Base-by-base conservation (phyloP, 2,888 invertebrate genomes). In the Drosophila meridionalis region DNA sequence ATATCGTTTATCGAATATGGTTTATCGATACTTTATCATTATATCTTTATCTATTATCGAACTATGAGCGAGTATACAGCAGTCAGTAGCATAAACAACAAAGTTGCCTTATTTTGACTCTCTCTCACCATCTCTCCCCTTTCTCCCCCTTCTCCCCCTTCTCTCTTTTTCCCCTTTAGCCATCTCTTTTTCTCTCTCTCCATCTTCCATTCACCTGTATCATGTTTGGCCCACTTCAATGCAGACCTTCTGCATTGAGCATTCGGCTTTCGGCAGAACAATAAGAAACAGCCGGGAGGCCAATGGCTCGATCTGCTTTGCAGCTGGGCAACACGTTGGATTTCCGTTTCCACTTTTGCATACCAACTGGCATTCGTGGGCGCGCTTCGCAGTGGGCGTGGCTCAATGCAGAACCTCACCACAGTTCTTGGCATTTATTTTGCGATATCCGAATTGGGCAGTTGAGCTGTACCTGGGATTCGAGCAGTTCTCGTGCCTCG, bases 321-420 rank as follows among this genome's bases (percentile, higher is more conserved):
- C 20, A 42, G 30, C 56, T 48, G 72, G 77, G 83, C 87, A 75
- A 87, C 83, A 86, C 76, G 70, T 74, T 83, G 79, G 61, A 69
- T 83, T 76, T 83, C 83, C 83, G 78, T 68, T 76, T 36, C 38
- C 58, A 61, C 59, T 79, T 70, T 66, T 43, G 70, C 45, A 61
- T 63, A 34, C 47, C 58, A 14, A 12, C 48, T 38, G 57, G 12
- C 12, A 57, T 55, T 40, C 40, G 36, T 8, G 4, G 28, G 14
- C 28, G 12, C 40, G 50, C 61, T 59, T 59, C 48, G 28, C 34
- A 20, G 48, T 28, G 57, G 53, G 73, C 58, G 61, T 61, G 45
- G 45, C 28, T 34, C 2, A 42, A 30, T n/a, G 34, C 34, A 26
- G 7, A 11, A 36, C 4, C 36, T 4, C 26, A 9, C 38, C 14